These are phyloP conservation scores for Baccha elongata DNA, from an alignment of 2,888 invertebrate species.

Conservation along the genomic window DNA sequence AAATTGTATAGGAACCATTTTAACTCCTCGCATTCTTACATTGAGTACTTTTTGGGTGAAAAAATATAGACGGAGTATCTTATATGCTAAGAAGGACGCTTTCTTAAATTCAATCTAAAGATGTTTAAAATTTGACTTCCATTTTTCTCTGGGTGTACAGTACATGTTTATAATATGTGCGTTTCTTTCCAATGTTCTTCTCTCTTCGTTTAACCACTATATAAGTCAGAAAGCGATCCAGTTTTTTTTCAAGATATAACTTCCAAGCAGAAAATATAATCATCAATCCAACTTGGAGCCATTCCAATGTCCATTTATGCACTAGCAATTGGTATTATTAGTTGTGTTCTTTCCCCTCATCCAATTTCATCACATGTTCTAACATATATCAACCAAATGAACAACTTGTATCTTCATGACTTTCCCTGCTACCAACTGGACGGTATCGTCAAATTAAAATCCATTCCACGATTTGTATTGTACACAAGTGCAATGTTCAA, in stretches of 20 bases:
- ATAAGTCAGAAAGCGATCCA: no score
- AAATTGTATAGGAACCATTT: no score
- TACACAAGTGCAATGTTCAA: slow-evolving; percentile 36
- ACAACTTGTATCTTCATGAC: slow-evolving; percentile 47
- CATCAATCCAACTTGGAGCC: slow-evolving; percentile 16
- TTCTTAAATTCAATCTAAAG: no score
- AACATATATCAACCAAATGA: slow-evolving; percentile 14
- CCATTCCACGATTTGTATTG: slow-evolving; percentile 49
- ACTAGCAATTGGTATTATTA: neutral
- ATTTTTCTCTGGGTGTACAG: no score
- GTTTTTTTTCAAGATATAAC: neutral
- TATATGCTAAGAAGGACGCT: no score
- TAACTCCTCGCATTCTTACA: no score
- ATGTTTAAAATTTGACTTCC: no score
- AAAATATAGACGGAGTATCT: no score
- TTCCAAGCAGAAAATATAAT: slow-evolving; percentile 20
- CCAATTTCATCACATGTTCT: neutral
- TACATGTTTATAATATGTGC: no score
- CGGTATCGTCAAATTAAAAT: slow-evolving; percentile 40
- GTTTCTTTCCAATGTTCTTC: no score
- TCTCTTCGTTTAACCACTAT: no score
- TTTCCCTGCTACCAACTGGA: slow-evolving; percentile 26
- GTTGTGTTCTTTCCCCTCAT: neutral
- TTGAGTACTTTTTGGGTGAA: no score
- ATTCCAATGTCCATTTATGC: neutral